Conservation (phyloP, 2,888 invertebrate genomes). For the Apamea sordens region DNA sequence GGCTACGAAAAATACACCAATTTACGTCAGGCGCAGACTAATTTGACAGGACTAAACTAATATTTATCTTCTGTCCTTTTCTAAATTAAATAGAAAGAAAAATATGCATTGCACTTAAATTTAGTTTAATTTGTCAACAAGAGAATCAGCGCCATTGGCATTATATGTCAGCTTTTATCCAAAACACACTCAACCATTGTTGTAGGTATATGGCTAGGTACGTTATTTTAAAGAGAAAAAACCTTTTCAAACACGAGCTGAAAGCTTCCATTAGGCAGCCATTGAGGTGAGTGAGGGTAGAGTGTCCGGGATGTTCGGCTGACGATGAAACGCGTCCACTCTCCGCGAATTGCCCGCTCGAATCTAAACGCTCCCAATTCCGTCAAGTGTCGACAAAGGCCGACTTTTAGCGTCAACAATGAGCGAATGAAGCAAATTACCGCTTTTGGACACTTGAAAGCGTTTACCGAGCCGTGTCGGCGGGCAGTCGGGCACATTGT, state of each 20-base stretch:
- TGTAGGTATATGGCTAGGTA: slow-evolving; percentile 40
- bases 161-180: neutral
- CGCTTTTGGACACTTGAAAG: slow-evolving; percentile 89
- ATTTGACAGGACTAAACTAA: too few species aligned
- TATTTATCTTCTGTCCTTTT: too few species aligned
- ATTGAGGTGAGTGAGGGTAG: slow-evolving; percentile 78
- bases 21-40: too few species aligned
- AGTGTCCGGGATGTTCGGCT: slow-evolving; percentile 70
- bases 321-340: slow-evolving; percentile 83
- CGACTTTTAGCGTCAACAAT: slow-evolving; percentile 89
- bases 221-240: slow-evolving; percentile 70
- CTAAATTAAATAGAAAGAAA: too few species aligned
- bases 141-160: too few species aligned
- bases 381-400: slow-evolving; percentile 88
- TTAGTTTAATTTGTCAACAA: too few species aligned
- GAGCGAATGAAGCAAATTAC: slow-evolving; percentile 89
- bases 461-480: slow-evolving; percentile 85
- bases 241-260: slow-evolving; percentile 74
- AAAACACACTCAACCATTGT: slow-evolving; percentile 16
- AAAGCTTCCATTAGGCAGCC: slow-evolving; percentile 78
- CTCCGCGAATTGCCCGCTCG: slow-evolving; percentile 86
- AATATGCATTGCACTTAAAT: too few species aligned
- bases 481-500: slow-evolving; percentile 83
- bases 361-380: slow-evolving; percentile 90
- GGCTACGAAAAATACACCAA: too few species aligned